Evolutionary conservation across 1,140 invertebrate species (phyloP).

Genomic region (Semibalanus balanoides): DNA sequence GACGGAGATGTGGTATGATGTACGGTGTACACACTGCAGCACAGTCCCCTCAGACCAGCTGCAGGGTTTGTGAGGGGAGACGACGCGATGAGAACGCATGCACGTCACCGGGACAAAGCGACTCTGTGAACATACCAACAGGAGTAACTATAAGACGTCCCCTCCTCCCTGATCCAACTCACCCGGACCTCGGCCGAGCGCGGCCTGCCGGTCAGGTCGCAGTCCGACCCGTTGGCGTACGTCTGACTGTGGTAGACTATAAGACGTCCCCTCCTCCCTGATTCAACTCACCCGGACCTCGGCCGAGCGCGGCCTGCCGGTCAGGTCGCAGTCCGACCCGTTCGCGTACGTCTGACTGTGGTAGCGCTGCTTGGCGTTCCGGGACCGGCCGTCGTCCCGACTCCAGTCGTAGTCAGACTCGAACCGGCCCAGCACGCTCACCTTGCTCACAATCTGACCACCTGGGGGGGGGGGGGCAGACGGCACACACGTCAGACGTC

Average conservation of each 20-base stretch:
- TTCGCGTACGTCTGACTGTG: slow-evolving; percentile 37
- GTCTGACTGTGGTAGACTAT: slow-evolving; percentile 36
- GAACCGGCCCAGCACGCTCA: slow-evolving; percentile 34
- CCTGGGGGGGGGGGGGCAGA: background rate
- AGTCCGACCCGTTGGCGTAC: slow-evolving; percentile 33
- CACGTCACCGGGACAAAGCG: no score
- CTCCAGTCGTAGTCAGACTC: slow-evolving; percentile 36
- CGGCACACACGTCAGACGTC: no score
- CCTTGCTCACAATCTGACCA: slow-evolving; percentile 23
- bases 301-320: slow-evolving; percentile 27
- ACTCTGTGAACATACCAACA: no score
- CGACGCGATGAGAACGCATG: no score
- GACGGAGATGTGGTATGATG: no score
- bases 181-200: slow-evolving; percentile 17
- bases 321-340: slow-evolving; percentile 36
- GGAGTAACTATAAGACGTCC: no score
- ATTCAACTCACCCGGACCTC: slow-evolving; percentile 37
- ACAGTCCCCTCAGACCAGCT: no score
- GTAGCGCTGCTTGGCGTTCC: slow-evolving; percentile 26
- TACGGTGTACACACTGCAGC: no score
- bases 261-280: background rate
- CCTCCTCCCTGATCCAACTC: slow-evolving; percentile 7
- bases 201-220: slow-evolving; percentile 19
- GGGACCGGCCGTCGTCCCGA: slow-evolving; percentile 23
- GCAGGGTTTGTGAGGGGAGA: no score